Base-by-base conservation (phyloP, 92 coral and sea anemone genomes). In the Pocillopora meandrina region DNA sequence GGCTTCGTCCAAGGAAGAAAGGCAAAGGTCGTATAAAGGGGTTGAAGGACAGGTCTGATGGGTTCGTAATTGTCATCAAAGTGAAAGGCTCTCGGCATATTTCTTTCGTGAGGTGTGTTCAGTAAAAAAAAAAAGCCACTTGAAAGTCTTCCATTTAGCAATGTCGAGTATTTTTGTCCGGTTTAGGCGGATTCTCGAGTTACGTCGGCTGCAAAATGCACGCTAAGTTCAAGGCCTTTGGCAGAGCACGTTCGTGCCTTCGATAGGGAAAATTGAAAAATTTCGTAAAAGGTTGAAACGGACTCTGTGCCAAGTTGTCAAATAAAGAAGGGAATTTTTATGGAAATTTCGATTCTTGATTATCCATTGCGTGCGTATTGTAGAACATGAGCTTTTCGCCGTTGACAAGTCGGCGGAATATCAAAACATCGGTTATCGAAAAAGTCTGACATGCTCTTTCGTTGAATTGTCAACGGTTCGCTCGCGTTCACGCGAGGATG, bases 361-460 rank as follows among this genome's bases (percentile, higher is more conserved):
- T 52, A 74, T 62, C 49, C 65, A 33, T 83, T 74, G 86, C 86
- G 86, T 83, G 86, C 86, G 49, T 61, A n/a, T 49, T 73, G 12
- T 42, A 61, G 77, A 56, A 58, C 85, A 71, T 71, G 33, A 71
- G 76, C 77, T 76, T 56, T 64, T 35, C 65, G 52, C 64, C 72
- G 74, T 83, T 74, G 86, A 83, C 86, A 83, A 73, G 86, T 76
- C 80, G 86, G 86, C 79, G 64, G 66, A 83, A 83, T 83, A 62
- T 70, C 72, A 61, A 64, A 74, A 83, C 79, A 64, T 73, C 34
- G 64, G 80, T 55, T 83, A 83, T 83, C 86, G 86, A 65, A 61
- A 63, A 83, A 65, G 64, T 83, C 63, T 83, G 86, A 62, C 79
- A 52, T 35, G 26, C 18, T 10, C 56, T 60, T 72, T 65, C 56